Evolutionary conservation across 2,888 invertebrate genomes (phyloP).

Genomic region (Auanema sp.): DNA sequence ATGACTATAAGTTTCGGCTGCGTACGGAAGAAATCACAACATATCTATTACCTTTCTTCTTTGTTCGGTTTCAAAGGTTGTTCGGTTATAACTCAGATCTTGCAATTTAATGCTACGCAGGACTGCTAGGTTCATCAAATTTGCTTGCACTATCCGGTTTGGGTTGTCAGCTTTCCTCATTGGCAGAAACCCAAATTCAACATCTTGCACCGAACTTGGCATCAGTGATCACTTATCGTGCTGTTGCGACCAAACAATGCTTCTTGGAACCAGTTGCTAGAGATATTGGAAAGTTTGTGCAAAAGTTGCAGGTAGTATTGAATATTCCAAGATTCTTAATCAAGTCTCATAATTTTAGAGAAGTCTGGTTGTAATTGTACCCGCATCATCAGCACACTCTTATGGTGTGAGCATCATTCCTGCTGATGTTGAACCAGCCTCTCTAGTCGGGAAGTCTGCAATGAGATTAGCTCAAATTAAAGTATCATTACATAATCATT

Average conservation of each 20-base stretch:
- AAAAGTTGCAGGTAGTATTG: slow-evolving; percentile 14
- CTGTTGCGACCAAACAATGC: slow-evolving; percentile 8
- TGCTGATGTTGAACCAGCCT: slow-evolving; percentile 24
- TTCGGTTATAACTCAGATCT: not conserved
- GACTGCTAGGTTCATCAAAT: slow-evolving; percentile 30
- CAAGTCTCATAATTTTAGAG: slow-evolving; percentile 16
- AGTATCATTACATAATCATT: not conserved
- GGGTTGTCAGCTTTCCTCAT: slow-evolving; percentile 36
- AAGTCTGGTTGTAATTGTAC: slow-evolving; percentile 20
- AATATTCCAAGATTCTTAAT: slow-evolving; percentile 7
- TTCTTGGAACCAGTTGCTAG: slow-evolving; percentile 6
- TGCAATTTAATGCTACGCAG: slow-evolving; percentile 16
- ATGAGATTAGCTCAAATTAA: slow-evolving; percentile 12
- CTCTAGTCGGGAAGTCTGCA: slow-evolving; percentile 12
- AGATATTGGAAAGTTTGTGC: slow-evolving; percentile 15
- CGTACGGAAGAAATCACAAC: slow-evolving; percentile 12
- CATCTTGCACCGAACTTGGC: slow-evolving; percentile 14
- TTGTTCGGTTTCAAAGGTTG: slow-evolving; percentile 32
- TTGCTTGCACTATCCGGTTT: slow-evolving; percentile 35
- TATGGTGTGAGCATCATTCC: slow-evolving; percentile 35
- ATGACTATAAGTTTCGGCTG: slow-evolving; percentile 25
- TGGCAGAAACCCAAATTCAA: slow-evolving; percentile 30
- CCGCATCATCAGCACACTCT: slow-evolving; percentile 27
- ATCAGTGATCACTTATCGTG: slow-evolving; percentile 2
- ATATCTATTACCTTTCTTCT: slow-evolving; percentile 23